A percentile compares a stretch with the other conserved stretches of the same genome.
phyloP scores from a whole-genome alignment of 2,888 invertebrate genomes.

The Zootermopsis nevadensis region DNA sequence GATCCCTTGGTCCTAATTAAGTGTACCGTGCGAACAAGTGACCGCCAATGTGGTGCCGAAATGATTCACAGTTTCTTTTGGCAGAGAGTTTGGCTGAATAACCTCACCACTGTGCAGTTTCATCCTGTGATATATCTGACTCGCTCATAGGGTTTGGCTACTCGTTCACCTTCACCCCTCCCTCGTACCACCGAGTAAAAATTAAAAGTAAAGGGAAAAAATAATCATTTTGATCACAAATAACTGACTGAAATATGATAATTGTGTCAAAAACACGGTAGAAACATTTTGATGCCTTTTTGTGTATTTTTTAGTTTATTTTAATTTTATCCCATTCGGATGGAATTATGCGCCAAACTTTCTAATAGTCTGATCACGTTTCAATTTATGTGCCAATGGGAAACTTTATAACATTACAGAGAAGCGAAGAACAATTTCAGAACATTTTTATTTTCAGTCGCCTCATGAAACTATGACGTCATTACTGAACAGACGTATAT shows the following conservation, averaged over 20 bases:
- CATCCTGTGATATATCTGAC: constrained; percentile 20
- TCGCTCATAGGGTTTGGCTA: not conserved
- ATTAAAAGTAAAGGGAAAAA: not conserved
- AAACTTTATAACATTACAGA: not conserved
- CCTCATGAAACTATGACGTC: too few species aligned
- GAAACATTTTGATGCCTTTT: constrained; percentile 2
- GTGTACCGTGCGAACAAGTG: not conserved
- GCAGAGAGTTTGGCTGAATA: not conserved
- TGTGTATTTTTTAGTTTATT: not conserved
- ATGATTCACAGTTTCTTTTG: constrained; percentile 29
- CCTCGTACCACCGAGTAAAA: not conserved
- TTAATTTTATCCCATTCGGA: not conserved
- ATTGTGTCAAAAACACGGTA: constrained; percentile 16
- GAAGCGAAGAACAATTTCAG: too few species aligned
- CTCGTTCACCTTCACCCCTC: not conserved
- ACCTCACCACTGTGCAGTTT: not conserved
- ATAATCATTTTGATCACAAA: constrained; percentile 16
- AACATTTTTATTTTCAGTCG: too few species aligned
- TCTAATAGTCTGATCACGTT: not conserved
- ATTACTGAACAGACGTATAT: too few species aligned
- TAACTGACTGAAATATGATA: constrained; percentile 29
- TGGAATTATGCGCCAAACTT: not conserved
- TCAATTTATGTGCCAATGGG: not conserved
- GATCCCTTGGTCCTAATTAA: constrained; percentile 14
- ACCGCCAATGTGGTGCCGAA: constrained; percentile 33